Base-by-base conservation (phyloP, 1,140 invertebrate genomes). In the Epicauta chinensis region DNA sequence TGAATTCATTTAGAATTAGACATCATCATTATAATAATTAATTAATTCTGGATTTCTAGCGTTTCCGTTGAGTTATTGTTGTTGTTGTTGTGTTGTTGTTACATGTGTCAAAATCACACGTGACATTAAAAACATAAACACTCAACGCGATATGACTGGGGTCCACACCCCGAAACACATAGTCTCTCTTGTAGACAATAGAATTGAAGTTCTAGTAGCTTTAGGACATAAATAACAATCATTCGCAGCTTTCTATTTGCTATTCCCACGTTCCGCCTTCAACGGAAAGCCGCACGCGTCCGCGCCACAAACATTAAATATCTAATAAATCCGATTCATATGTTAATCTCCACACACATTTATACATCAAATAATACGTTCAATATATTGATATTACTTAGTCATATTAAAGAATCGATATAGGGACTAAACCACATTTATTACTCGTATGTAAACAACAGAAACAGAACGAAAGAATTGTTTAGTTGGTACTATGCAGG, bases 291-390 rank as follows among this genome's bases (percentile, higher is more conserved):
- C 45, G 56, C 63, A 62, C 64, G 64, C 63, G 60, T 53, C 41
- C 58, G 45, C 56, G 45, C 56, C 53, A 42, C 62, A 60, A 62
- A 62, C 61, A 64, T 66, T 65, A 65, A 69, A 68, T 66, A 63
- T 66, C 61, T 65, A 63, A 63, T 67, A 68, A 69, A 69, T 69
- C 66, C 59, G 61, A 67, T 68, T 67, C 66, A 65, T 68, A 69
- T 66, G 67, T 64, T 68, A 69, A 69, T 67, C 61, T 23, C 23
- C 23, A 23, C 60, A 36, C 37, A 52, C n/a, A n/a, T n/a, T n/a
- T n/a, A n/a, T n/a, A n/a, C n/a, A n/a, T n/a, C n/a, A n/a, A n/a
- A n/a, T n/a, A n/a, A n/a, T n/a, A n/a, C n/a, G n/a, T n/a, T n/a
- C n/a, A n/a, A n/a, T 56, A 53, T 51, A 57, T 59, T 58, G 54